Evolutionary conservation across 1,140 invertebrate genomes (phyloP).

Genomic region (Drosophila miranda): DNA sequence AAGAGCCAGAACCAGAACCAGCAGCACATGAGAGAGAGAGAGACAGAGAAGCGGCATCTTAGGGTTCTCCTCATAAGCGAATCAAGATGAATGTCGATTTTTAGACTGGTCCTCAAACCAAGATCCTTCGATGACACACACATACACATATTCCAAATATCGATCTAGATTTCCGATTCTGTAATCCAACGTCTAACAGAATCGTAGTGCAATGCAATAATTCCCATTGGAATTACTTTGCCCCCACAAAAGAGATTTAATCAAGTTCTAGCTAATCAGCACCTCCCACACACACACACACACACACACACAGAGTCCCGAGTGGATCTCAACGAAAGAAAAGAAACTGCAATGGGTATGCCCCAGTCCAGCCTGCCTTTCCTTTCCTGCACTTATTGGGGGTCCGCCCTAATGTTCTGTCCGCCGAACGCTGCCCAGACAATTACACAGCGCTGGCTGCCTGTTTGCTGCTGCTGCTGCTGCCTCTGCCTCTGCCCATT

Average conservation of each 20-base stretch:
- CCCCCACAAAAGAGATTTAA: too few relatives aligned
- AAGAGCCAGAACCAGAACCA: constrained; percentile 24
- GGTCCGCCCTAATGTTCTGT: constrained; percentile 51
- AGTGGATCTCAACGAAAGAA: too few relatives aligned
- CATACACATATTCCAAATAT: too few relatives aligned
- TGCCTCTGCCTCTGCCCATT: constrained; percentile 5
- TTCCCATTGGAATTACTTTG: too few relatives aligned
- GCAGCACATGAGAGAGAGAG: constrained; percentile 4
- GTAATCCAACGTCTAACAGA: too few relatives aligned
- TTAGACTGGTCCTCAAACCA: neutral
- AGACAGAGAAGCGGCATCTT: constrained; percentile 45
- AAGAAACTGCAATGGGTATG: neutral
- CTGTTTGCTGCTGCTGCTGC: neutral
- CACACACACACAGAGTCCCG: too few relatives aligned
- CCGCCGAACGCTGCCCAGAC: constrained; percentile 25
- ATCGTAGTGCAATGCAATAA: too few relatives aligned
- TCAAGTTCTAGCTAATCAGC: too few relatives aligned
- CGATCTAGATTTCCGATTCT: too few relatives aligned
- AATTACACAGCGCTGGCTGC: constrained; percentile 49
- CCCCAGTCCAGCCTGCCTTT: neutral
- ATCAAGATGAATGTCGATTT: too few relatives aligned
- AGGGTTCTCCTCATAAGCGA: constrained; percentile 18
- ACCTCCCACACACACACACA: neutral
- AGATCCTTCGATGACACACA: neutral
- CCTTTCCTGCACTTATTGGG: neutral